phyloP scores from a whole-genome alignment of 64 coral and sea anemone species.

The Actinia equina region DNA sequence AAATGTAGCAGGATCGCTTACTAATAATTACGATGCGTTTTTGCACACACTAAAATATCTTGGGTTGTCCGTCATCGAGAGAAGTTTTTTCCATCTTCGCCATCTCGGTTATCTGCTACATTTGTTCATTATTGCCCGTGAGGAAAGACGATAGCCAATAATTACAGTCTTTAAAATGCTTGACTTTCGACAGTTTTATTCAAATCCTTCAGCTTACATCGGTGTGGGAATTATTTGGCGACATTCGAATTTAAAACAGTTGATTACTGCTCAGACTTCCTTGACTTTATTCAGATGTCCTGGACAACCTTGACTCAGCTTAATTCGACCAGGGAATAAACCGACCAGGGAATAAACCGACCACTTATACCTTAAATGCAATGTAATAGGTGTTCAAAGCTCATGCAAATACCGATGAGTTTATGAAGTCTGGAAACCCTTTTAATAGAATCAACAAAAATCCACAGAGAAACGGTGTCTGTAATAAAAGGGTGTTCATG shows the following conservation, averaged over 20 bases:
- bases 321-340: too few relatives aligned
- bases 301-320: too few relatives aligned
- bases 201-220: not conserved
- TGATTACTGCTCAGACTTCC: not conserved
- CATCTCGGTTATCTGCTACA: not conserved
- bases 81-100: conserved; percentile 6
- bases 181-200: conserved; percentile 17
- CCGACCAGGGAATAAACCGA: too few relatives aligned
- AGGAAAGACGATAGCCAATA: conserved; percentile 7
- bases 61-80: not conserved
- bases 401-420: too few relatives aligned
- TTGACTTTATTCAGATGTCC: not conserved
- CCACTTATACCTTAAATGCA: too few relatives aligned
- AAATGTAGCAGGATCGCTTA: not conserved
- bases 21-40: conserved; percentile 1
- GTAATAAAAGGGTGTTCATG: too few relatives aligned
- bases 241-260: not conserved
- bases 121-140: conserved; percentile 12
- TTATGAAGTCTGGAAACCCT: too few relatives aligned
- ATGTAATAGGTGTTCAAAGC: too few relatives aligned
- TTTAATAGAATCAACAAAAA: too few relatives aligned
- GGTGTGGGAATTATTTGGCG: not conserved
- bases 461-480: too few relatives aligned
- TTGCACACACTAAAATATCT: conserved; percentile 14
- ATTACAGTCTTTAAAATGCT: not conserved